Conservation (phyloP, 2,888 invertebrate genomes). For the Melanophora roralis region DNA sequence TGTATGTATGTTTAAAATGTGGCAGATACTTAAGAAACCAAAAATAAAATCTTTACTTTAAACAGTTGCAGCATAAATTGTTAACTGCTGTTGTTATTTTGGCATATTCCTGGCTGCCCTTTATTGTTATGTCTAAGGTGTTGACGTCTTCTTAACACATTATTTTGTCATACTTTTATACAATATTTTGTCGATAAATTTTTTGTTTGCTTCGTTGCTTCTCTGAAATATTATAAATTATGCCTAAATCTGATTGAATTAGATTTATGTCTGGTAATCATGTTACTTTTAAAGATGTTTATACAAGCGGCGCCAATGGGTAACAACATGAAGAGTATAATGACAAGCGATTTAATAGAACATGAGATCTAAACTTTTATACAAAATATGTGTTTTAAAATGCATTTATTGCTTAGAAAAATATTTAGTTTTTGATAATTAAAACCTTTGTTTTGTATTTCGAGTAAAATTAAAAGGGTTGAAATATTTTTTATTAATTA, state of each 20-base stretch:
- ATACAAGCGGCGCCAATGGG: conserved; percentile 51
- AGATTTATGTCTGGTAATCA: conserved; percentile 57
- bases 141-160: conserved; percentile 68
- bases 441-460: too few species aligned
- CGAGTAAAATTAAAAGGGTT: too few species aligned
- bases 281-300: conserved; percentile 41
- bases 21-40: background rate
- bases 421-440: too few species aligned
- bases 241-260: conserved; percentile 55
- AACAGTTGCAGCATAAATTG: conserved; percentile 52
- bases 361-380: background rate
- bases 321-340: background rate
- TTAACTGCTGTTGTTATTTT: conserved; percentile 36
- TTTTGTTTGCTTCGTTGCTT: background rate
- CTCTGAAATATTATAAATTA: conserved; percentile 49
- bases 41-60: conserved; percentile 19
- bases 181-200: conserved; percentile 36
- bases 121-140: conserved; percentile 60
- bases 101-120: conserved; percentile 14
- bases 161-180: conserved; percentile 62
- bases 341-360: background rate
- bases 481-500: too few species aligned
- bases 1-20: conserved; percentile 10
- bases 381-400: too few species aligned
- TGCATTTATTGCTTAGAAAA: too few species aligned